Conservation (phyloP, 2,113 vertebrate genomes). For the Brachyistius frenatus region DNA sequence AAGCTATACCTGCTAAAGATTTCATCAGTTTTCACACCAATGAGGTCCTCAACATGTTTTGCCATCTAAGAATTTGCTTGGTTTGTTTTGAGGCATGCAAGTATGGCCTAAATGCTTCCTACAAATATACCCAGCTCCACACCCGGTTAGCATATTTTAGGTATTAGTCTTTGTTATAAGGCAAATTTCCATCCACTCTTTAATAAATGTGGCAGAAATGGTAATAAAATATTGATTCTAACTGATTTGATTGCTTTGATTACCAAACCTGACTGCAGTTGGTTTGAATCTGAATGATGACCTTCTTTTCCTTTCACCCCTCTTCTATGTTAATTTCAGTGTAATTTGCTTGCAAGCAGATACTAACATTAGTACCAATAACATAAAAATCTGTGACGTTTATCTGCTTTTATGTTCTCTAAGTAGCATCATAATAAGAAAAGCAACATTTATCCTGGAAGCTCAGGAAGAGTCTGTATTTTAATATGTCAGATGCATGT, state of each 20-base stretch:
- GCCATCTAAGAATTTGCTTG: too few relatives aligned
- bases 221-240: neutral
- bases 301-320: too few relatives aligned
- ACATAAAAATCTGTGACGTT: neutral
- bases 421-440: too few relatives aligned
- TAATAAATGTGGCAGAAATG: neutral
- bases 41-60: too few relatives aligned
- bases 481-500: conserved; percentile 29
- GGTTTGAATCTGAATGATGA: neutral
- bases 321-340: neutral
- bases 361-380: neutral
- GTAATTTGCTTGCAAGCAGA: neutral
- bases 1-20: too few relatives aligned
- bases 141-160: too few relatives aligned
- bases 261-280: neutral
- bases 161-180: neutral
- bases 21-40: too few relatives aligned
- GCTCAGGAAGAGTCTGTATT: neutral
- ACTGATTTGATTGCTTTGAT: neutral
- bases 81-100: too few relatives aligned
- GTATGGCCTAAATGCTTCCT: too few relatives aligned
- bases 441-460: neutral
- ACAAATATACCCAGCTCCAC: too few relatives aligned
- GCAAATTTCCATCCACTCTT: neutral
- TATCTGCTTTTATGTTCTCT: neutral